Base-by-base conservation (phyloP, 2,888 invertebrate species). In the Drosophila melanosoma region DNA sequence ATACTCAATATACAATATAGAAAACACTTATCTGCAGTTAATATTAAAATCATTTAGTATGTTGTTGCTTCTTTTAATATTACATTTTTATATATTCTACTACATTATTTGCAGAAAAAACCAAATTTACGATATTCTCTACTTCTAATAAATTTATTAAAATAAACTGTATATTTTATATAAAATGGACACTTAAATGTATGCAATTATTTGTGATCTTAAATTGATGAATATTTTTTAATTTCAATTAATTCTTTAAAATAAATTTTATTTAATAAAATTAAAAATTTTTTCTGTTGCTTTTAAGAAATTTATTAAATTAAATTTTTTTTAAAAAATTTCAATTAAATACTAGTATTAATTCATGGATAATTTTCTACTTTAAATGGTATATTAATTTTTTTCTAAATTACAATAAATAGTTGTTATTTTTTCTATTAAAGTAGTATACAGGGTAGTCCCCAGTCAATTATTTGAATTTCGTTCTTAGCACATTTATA, bases 391-490 rank as follows among this genome's bases (percentile, higher is more conserved):
- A 29, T 29, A 6, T 1, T 29, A 6, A 29, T 29, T 29, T 29
- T 29, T 23, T 45, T 23, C 45, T 8, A 23, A 20, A 0, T 23
- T 15, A 1, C 15, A 45, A 4, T 23, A 7, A 15, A 15, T 23
- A 8, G 15, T 1, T 23, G 23, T 23, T 23, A 23, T 29, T 29
- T 29, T 23, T 15, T 1, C 23, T 35, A 4, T 17, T 49, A 3
- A 29, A 17, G 29, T 6, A n/a, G 12, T 32, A 0, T 23, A 40
- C 12, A 67, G 68, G 42, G 68, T 11, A 68, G 8, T 2, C 3
- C 0, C 1, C 6, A 12, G 49, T 38, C 57, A 40, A 74, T 68
- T 58, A 52, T 6, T 52, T 49, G 15, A 49, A 42, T 61, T 42
- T 49, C 36, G 49, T 38, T 36, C 20, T 20, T 36, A 35, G 20